Evolutionary conservation across 2,888 invertebrate species (phyloP).

Genomic region (Andricus curvator): DNA sequence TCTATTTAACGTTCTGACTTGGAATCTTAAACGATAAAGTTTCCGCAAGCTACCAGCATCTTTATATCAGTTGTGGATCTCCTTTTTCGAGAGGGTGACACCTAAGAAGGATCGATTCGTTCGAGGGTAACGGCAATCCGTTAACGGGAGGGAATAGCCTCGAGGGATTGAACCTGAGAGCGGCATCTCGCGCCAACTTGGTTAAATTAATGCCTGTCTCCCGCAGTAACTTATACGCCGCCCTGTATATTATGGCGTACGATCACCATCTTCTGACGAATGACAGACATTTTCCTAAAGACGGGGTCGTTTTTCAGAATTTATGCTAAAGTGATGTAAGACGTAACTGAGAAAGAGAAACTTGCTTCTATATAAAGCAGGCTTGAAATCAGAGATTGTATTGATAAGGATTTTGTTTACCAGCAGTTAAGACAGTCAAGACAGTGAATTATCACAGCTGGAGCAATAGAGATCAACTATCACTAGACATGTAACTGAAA

Average conservation of each 20-base stretch:
- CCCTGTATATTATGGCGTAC: slow-evolving; percentile 65
- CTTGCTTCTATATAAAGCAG: neutral
- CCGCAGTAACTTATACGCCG: slow-evolving; percentile 67
- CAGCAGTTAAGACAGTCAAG: neutral
- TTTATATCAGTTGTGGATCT: slow-evolving; percentile 9
- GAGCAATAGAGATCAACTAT: neutral
- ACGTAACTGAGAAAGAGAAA: neutral
- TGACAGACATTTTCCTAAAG: slow-evolving; percentile 51
- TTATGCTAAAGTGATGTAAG: slow-evolving; percentile 4
- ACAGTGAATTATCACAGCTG: no score
- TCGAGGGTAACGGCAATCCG: slow-evolving; percentile 68
- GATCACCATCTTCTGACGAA: slow-evolving; percentile 61
- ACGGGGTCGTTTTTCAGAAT: slow-evolving; percentile 7
- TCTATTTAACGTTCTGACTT: neutral
- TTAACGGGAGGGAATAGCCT: slow-evolving; percentile 72
- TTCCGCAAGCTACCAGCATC: neutral
- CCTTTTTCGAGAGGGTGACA: slow-evolving; percentile 33
- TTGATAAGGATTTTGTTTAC: neutral
- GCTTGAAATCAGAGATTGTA: neutral
- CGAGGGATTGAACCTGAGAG: slow-evolving; percentile 69
- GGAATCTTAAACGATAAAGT: neutral
- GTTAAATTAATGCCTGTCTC: slow-evolving; percentile 75
- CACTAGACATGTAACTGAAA: neutral
- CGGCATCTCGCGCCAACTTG: slow-evolving; percentile 66
- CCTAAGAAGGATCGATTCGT: slow-evolving; percentile 71